These are phyloP conservation scores for Halisarca cf. caerulea DNA, from an alignment of 37 sponge, comb jelly and placozoan species.

Conservation along the genomic window DNA sequence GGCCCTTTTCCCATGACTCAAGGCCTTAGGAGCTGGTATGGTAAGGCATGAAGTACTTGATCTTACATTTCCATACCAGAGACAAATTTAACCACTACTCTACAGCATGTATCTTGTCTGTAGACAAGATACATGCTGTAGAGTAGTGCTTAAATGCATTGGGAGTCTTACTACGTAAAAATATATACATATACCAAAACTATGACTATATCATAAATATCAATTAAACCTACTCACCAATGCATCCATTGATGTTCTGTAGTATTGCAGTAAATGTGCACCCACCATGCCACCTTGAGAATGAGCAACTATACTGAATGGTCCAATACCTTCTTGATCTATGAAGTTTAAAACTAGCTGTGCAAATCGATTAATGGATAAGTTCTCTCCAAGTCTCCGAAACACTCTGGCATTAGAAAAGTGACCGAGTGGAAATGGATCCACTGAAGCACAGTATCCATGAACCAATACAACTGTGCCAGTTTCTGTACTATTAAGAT, in stretches of 20 bases:
- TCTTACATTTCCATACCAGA: too few species aligned
- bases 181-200: too few species aligned
- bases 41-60: too few species aligned
- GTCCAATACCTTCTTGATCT: not conserved
- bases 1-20: too few species aligned
- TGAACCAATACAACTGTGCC: constrained; percentile 32
- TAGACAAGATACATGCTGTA: too few species aligned
- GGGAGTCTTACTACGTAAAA: too few species aligned
- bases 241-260: constrained; percentile 7
- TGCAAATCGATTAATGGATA: constrained; percentile 14
- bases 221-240: not conserved
- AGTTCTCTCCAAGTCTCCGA: not conserved
- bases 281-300: constrained; percentile 47
- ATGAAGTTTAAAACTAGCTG: not conserved
- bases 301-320: constrained; percentile 39
- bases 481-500: not conserved
- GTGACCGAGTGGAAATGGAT: constrained; percentile 7
- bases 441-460: constrained; percentile 34
- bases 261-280: constrained; percentile 17
- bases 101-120: too few species aligned
- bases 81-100: too few species aligned
- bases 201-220: too few species aligned
- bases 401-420: constrained; percentile 22
- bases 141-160: too few species aligned
- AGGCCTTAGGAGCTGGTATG: too few species aligned